phyloP scores from a whole-genome alignment of 2,113 vertebrate genomes.

The Aptenodytes forsteri region DNA sequence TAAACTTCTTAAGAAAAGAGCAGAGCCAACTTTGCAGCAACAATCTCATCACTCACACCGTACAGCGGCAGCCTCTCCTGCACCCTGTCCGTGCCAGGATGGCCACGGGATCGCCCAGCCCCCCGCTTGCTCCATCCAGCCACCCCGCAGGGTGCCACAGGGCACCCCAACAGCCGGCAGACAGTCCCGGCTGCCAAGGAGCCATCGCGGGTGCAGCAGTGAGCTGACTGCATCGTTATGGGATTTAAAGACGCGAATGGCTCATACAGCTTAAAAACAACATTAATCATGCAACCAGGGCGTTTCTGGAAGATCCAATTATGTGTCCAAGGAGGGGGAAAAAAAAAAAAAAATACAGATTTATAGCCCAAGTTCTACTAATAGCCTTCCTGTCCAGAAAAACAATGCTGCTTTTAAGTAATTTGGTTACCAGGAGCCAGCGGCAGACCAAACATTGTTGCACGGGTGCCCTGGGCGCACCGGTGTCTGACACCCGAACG shows the following conservation, averaged over 20 bases:
- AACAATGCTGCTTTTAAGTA: neutral
- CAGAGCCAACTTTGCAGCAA: neutral
- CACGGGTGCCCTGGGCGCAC: neutral
- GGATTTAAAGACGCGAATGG: neutral
- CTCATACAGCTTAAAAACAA: neutral
- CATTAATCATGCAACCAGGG: neutral
- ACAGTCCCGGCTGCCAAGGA: rapidly evolving
- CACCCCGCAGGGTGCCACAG: neutral
- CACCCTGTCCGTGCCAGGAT: neutral
- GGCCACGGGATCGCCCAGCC: neutral
- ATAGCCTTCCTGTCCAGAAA: neutral
- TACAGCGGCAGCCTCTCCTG: neutral
- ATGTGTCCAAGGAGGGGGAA: neutral
- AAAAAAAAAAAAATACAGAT: neutral
- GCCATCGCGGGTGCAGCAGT: rapidly evolving
- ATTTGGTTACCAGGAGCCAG: neutral
- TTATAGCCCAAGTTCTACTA: neutral
- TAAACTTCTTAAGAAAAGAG: neutral
- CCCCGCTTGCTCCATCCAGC: neutral
- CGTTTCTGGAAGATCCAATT: neutral
- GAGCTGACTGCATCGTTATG: rapidly evolving
- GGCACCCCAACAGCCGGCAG: neutral
- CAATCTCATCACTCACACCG: neutral
- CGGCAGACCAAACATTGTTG: rapidly evolving
- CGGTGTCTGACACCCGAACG: rapidly evolving